These are phyloP conservation scores for Euwallacea fornicatus DNA, from an alignment of 1,140 invertebrate species.

Conservation along the genomic window DNA sequence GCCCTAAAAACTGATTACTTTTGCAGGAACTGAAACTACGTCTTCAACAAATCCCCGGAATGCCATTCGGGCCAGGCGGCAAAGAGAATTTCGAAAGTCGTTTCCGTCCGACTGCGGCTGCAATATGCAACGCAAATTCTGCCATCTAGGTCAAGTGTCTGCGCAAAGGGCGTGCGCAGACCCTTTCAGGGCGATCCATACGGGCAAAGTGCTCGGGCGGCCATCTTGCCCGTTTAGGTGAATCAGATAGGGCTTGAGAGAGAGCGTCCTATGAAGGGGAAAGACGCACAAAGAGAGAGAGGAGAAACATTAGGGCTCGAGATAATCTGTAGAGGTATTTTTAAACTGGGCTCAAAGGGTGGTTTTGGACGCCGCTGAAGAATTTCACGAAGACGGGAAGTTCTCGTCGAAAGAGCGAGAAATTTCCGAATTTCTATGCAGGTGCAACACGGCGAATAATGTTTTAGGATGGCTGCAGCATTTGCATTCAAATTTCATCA, in stretches of 20 bases:
- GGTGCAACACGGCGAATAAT: neutral
- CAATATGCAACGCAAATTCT: constrained; percentile 31
- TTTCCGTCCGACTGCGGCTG: constrained; percentile 22
- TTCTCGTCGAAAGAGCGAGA: neutral
- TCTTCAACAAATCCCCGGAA: constrained; percentile 13
- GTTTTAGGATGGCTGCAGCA: neutral
- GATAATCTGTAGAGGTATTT: no score
- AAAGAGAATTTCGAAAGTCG: constrained; percentile 10
- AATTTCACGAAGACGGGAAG: no score
- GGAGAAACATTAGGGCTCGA: no score
- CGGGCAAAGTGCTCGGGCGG: constrained; percentile 21
- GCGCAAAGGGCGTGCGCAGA: constrained; percentile 17
- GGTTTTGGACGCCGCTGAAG: no score
- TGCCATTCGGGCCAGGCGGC: constrained; percentile 13
- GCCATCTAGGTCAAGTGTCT: constrained; percentile 26
- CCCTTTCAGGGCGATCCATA: constrained; percentile 25
- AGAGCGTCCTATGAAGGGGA: neutral
- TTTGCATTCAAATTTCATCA: constrained; percentile 21
- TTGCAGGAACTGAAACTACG: constrained; percentile 21
- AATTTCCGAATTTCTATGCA: constrained; percentile 6
- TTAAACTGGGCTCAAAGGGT: no score
- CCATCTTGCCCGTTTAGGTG: constrained; percentile 32
- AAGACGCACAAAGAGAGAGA: no score
- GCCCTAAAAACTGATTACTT: constrained; percentile 18
- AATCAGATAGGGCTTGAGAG: constrained; percentile 19